These are phyloP conservation scores for Ahaetulla prasina DNA, from an alignment of 2,113 vertebrate genomes.

Conservation along the genomic window DNA sequence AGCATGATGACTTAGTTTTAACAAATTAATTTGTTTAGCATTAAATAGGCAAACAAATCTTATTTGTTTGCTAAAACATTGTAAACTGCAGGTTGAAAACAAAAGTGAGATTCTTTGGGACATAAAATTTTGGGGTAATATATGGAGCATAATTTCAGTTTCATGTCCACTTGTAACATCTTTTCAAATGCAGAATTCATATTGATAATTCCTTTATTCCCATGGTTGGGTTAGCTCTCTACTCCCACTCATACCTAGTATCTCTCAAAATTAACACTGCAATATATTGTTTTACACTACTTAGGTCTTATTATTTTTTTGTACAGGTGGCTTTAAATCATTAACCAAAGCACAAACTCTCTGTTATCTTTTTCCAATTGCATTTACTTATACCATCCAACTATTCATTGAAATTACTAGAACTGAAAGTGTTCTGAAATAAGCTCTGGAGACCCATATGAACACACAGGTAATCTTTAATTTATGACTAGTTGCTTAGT, in stretches of 20 bases:
- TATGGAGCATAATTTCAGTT: constrained; percentile 1
- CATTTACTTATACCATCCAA: background rate
- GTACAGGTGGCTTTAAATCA: background rate
- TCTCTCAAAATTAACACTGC: background rate
- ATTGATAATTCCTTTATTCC: background rate
- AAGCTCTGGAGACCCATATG: background rate
- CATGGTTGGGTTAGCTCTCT: background rate
- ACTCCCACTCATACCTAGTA: background rate
- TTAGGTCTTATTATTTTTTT: background rate
- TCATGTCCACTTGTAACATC: background rate
- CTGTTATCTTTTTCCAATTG: background rate
- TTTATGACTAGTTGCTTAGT: background rate
- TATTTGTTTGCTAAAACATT: constrained; percentile 42
- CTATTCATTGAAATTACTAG: background rate
- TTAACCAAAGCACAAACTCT: background rate
- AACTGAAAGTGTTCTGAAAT: background rate
- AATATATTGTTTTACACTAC: background rate
- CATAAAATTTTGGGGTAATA: background rate
- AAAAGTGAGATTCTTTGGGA: constrained; percentile 50
- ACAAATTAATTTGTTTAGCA: constrained; percentile 49
- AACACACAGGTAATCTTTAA: background rate
- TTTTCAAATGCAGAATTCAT: background rate
- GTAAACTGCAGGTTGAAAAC: constrained; percentile 50
- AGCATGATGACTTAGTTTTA: constrained; percentile 51
- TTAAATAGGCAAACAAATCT: constrained; percentile 56